Evolutionary conservation across 1,140 invertebrate genomes (phyloP).

Genomic region (Fopius arisanus): DNA sequence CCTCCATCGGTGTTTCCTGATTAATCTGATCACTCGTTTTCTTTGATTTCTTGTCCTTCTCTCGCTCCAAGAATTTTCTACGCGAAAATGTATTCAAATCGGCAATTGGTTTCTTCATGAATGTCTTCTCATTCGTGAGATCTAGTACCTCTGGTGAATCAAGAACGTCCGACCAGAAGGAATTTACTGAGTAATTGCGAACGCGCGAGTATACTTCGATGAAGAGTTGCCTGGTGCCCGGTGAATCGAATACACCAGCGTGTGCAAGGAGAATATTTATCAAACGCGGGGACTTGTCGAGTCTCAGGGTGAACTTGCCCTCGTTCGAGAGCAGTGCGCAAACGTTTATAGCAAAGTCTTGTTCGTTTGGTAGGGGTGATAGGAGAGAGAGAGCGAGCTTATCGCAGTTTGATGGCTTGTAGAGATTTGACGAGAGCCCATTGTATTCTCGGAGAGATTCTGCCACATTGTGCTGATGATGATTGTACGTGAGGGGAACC

Average conservation of each 20-base stretch:
- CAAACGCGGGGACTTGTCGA: constrained; percentile 84
- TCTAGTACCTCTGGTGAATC: constrained; percentile 73
- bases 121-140: constrained; percentile 73
- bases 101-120: constrained; percentile 60
- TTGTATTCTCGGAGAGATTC: constrained; percentile 72
- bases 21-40: constrained; percentile 24
- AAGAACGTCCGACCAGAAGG: constrained; percentile 78
- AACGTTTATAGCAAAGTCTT: constrained; percentile 97
- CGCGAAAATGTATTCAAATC: constrained; percentile 53
- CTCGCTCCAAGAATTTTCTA: constrained; percentile 49
- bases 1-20: constrained; percentile 39
- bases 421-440: constrained; percentile 76
- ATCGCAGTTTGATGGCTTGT: constrained; percentile 84
- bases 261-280: constrained; percentile 91
- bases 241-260: constrained; percentile 84
- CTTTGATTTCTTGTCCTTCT: constrained; percentile 42
- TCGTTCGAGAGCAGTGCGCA: constrained; percentile 95
- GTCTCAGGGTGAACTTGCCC: constrained; percentile 84
- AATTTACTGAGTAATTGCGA: constrained; percentile 75
- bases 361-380: constrained; percentile 96
- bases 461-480: constrained; percentile 81
- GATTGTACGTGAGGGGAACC: constrained; percentile 83
- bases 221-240: constrained; percentile 77
- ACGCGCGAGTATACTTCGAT: constrained; percentile 76
- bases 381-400: constrained; percentile 88